phyloP scores from a whole-genome alignment of 92 coral and sea anemone species.

The Umimayanthus kanabou region DNA sequence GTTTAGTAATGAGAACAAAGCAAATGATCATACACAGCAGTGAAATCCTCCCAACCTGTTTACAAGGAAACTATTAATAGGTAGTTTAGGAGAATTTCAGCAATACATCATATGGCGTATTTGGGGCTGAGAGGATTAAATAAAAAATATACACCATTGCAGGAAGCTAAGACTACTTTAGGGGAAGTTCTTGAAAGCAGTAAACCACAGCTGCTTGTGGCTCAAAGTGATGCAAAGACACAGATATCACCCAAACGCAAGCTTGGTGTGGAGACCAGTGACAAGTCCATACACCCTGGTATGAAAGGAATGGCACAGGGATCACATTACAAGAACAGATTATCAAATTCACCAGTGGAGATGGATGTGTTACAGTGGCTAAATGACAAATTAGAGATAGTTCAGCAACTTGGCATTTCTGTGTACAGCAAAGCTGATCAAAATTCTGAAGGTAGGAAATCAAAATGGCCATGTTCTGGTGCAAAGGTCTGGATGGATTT shows the following conservation, averaged over 20 bases:
- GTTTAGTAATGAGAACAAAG: no score
- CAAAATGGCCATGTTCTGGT: background rate
- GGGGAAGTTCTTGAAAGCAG: background rate
- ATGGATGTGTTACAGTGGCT: background rate
- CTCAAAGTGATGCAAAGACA: background rate
- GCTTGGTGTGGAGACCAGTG: background rate
- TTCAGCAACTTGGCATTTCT: background rate
- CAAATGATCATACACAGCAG: no score
- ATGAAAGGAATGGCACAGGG: background rate
- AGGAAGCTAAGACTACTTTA: background rate
- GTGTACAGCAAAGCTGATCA: background rate
- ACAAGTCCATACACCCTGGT: background rate
- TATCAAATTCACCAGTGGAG: background rate
- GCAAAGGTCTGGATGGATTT: background rate
- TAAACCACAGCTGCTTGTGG: background rate
- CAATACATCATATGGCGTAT: no score
- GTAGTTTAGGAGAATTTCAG: no score
- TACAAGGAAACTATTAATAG: no score
- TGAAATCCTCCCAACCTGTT: no score
- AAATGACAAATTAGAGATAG: background rate
- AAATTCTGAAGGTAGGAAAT: slow-evolving; percentile 1
- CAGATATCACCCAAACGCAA: background rate
- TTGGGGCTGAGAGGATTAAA: background rate
- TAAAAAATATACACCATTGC: background rate
- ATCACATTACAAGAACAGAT: background rate